Evolutionary conservation across 2,888 invertebrate genomes (phyloP), one percentile per base, ranked within the genome.

Genomic region (Oxyteleia sp.): DNA sequence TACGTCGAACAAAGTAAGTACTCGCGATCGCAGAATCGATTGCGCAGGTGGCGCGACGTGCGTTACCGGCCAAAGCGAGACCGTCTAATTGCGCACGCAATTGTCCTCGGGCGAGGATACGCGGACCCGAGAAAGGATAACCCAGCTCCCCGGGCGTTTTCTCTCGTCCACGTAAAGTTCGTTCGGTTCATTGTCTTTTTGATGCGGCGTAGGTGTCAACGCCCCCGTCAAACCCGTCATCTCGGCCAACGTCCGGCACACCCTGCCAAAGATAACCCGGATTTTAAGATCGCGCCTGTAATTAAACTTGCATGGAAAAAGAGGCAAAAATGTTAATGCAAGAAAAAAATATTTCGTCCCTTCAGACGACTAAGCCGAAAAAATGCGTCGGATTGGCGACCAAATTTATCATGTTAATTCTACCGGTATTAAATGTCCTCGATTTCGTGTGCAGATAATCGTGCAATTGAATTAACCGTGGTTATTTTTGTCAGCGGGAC

Each of bases 141-240:
- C 23, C 5, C 35, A 53, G 7, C 11, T 15, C 66, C 43, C 15
- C 47, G 49, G 51, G 43, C 66, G 66, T 26, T 80, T 80, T 80
- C 72, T 72, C 35, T 43, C 35, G 80, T 71, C 23, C 38, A 66
- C 72, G 72, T 66, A 72, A 80, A 80, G 53, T 66, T 43, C 59
- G 59, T 47, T 41, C 82, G 85, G 88, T 87, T 88, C 89, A 91
- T 90, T 90, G 91, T 91, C 89, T 90, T 76, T 85, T 66, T 75
- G 64, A 55, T 41, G 61, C 68, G 64, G 86, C 86, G 92, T 92
- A 91, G 91, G 92, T 92, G 91, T 92, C 89, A 88, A 92, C 91
- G 92, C 91, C 91, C 91, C 91, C 91, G 90, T 90, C 89, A 80
- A 59, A 71, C 15, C 29, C 53, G 79, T 79, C 82, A 80, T 80